Conservation (phyloP, 2,888 invertebrate species). For the Minunthozetes semirufus region DNA sequence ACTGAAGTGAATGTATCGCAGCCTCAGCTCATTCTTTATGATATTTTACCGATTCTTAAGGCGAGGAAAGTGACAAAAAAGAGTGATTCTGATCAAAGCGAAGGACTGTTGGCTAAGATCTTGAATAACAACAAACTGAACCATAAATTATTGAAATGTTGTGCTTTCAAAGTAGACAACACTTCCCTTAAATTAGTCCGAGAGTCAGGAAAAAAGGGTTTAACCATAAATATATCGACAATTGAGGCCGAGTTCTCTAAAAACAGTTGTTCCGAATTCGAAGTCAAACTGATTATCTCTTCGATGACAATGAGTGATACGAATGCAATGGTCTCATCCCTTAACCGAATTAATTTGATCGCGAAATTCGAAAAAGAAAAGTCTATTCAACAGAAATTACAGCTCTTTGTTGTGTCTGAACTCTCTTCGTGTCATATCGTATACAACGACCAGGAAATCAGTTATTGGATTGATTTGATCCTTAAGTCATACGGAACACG, state of each 20-base stretch:
- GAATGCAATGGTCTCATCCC: slow-evolving; percentile 24
- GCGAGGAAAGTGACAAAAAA: neutral
- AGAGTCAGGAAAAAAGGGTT: slow-evolving; percentile 35
- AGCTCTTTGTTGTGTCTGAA: slow-evolving; percentile 22
- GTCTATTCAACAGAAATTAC: slow-evolving; percentile 4
- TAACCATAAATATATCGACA: slow-evolving; percentile 38
- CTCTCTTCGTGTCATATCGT: slow-evolving; percentile 28
- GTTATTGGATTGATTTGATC: slow-evolving; percentile 22
- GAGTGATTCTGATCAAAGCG: neutral
- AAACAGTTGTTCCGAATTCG: slow-evolving; percentile 2
- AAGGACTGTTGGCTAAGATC: neutral
- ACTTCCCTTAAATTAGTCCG: slow-evolving; percentile 31
- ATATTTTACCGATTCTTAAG: slow-evolving; percentile 24
- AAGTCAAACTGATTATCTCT: slow-evolving; percentile 2
- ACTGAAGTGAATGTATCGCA: slow-evolving; percentile 21
- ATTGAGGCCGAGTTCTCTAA: slow-evolving; percentile 33
- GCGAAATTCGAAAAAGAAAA: slow-evolving; percentile 30
- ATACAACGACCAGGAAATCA: slow-evolving; percentile 24
- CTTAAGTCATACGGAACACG: neutral
- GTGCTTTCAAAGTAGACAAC: slow-evolving; percentile 1
- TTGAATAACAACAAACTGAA: neutral
- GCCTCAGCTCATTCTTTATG: slow-evolving; percentile 31
- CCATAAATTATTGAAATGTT: neutral
- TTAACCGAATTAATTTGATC: slow-evolving; percentile 11
- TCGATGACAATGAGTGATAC: slow-evolving; percentile 23